phyloP scores from a whole-genome alignment of 1,140 invertebrate genomes.

The Ceratoteleas bidentatus region DNA sequence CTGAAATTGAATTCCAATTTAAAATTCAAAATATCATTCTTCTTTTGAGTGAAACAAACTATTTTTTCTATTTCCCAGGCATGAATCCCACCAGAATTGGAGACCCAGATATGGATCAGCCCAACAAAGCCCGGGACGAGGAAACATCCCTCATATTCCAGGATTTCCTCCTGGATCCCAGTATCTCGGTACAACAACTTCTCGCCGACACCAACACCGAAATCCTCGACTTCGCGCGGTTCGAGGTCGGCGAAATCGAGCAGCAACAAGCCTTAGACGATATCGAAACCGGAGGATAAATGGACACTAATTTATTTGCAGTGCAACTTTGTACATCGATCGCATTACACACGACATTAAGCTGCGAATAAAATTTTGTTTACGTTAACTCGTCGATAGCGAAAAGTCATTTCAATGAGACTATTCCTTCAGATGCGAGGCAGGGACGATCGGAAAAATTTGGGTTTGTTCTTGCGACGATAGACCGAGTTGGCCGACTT shows the following conservation, averaged over 20 bases:
- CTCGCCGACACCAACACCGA: slow-evolving; percentile 85
- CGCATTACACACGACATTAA: slow-evolving; percentile 10
- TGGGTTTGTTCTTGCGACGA: slow-evolving; percentile 58
- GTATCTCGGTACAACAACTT: slow-evolving; percentile 87
- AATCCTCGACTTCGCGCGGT: slow-evolving; percentile 91
- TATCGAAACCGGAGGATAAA: slow-evolving; percentile 84
- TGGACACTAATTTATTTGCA: not conserved
- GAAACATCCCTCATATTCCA: slow-evolving; percentile 90
- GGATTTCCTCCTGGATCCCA: slow-evolving; percentile 92
- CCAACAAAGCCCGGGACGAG: slow-evolving; percentile 84
- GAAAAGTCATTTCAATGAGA: not conserved
- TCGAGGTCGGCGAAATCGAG: slow-evolving; percentile 89
- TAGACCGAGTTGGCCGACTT: slow-evolving; percentile 78
- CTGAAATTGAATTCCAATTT: slow-evolving; percentile 27
- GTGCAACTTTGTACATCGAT: not conserved
- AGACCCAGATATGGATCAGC: slow-evolving; percentile 84
- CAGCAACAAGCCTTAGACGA: slow-evolving; percentile 80
- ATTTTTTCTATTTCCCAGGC: slow-evolving; percentile 78
- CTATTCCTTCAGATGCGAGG: slow-evolving; percentile 9
- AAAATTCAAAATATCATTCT: not conserved
- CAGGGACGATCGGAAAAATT: slow-evolving; percentile 17
- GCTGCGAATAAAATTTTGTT: slow-evolving; percentile 49
- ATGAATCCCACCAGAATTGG: slow-evolving; percentile 93
- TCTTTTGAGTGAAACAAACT: no score
- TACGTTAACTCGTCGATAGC: slow-evolving; percentile 8